Base-by-base conservation (phyloP, 2,113 vertebrate species). In the Gymnarchus niloticus region DNA sequence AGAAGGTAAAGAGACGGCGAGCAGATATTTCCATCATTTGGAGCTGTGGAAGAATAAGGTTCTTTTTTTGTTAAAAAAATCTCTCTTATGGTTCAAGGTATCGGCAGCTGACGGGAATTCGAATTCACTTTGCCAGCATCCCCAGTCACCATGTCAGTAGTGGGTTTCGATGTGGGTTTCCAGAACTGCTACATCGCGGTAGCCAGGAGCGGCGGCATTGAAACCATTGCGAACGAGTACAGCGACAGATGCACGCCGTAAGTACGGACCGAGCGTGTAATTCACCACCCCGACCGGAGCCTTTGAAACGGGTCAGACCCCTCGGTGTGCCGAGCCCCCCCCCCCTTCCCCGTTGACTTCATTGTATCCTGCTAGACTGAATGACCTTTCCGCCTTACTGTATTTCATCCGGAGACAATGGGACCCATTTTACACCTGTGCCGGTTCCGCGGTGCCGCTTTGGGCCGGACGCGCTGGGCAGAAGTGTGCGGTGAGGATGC, bases 201-300 rank as follows among this genome's bases (percentile, higher is more conserved):
- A 54, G 97, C 97, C 56, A 92, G 97, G 88, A 98, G 97, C 88
- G 97, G 97, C 83, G 97, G 97, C 86, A 98, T 98, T 91, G 97
- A 98, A 93, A 98, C 97, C 87, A 95, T 98, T 91, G 94, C 96
- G 89, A 98, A 98, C 85, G 97, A 98, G 57, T 97, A 98, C 96
- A 98, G 97, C 94, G 97, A 98, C 95, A 95, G 97, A 94, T 98
- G 97, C 93, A 98, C 97, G 23, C 97, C 97, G 97, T 98, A 89
- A 98, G 96, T 97, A 94, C 73, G 56, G 87, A 52, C 65, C 88
- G 83, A 59, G 14, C 14, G 6, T 7, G 14, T 7, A 54, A 54
- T 54, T 54, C 14, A 54, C 14, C 5, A 14, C 14, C 52, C 14
- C n/a, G n/a, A 54, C 52, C 52, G 6, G 14, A 54, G 14, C 6